Conservation (phyloP, 2,888 invertebrate species). For the Geophilus truncorum region DNA sequence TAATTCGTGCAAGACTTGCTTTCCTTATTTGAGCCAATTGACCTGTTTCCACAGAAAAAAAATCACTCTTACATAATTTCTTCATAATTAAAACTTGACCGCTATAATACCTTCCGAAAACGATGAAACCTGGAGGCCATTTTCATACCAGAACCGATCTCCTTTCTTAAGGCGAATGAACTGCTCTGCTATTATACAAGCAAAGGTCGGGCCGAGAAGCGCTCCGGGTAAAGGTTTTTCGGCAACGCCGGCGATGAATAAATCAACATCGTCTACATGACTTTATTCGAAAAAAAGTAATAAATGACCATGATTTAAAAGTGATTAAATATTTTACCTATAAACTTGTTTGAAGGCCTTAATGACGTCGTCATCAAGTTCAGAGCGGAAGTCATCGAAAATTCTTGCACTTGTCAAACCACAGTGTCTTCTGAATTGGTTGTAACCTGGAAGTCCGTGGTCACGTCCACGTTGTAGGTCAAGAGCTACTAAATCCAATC, state of each 20-base stretch:
- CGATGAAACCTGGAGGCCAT: constrained; percentile 82
- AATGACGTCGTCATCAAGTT: background rate
- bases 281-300: constrained; percentile 49
- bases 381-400: constrained; percentile 2
- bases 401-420: background rate
- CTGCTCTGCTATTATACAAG: constrained; percentile 84
- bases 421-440: constrained; percentile 12
- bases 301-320: background rate
- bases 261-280: constrained; percentile 83
- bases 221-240: constrained; percentile 84
- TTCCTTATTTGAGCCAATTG: constrained; percentile 76
- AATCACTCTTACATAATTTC: no score
- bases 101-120: constrained; percentile 54
- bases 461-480: constrained; percentile 16
- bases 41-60: no score
- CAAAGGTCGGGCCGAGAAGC: constrained; percentile 89
- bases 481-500: background rate
- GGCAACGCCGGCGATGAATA: constrained; percentile 94
- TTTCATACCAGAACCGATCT: constrained; percentile 94
- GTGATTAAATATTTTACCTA: background rate
- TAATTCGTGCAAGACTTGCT: constrained; percentile 68
- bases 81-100: no score
- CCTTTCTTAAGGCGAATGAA: constrained; percentile 59
- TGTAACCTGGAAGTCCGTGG: constrained; percentile 15
- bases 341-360: background rate